Percentiles rank a stretch among this genome's conserved stretches.
These are phyloP conservation scores for Drosophila borealis DNA, from an alignment of 2,888 invertebrate genomes.

Conservation along the genomic window DNA sequence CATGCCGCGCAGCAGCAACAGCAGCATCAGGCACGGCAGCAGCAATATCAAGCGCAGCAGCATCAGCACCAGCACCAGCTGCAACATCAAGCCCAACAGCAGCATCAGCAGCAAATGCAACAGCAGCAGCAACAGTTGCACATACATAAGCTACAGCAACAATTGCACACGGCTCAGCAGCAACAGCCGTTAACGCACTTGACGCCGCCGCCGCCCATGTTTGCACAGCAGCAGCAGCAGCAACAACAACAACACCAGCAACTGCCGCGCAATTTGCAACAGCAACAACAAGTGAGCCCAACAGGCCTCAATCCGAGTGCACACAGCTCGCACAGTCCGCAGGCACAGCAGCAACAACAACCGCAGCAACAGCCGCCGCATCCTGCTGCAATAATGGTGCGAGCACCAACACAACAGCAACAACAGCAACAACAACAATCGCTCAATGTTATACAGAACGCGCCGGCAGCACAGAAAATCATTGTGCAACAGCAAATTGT, in stretches of 20 bases:
- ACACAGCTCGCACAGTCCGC: slow-evolving; percentile 43
- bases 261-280: slow-evolving; percentile 51
- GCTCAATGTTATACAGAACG: slow-evolving; percentile 79
- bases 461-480: slow-evolving; percentile 71
- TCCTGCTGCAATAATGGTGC: slow-evolving; percentile 12
- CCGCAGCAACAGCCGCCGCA: slow-evolving; percentile 36
- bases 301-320: slow-evolving; percentile 30
- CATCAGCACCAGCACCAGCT: slow-evolving; percentile 45
- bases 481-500: slow-evolving; percentile 79
- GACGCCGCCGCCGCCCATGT: slow-evolving; percentile 44
- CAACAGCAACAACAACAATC: slow-evolving; percentile 47
- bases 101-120: slow-evolving; percentile 35
- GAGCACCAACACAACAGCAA: slow-evolving; percentile 30
- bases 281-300: slow-evolving; percentile 48
- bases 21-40: slow-evolving; percentile 30
- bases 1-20: slow-evolving; percentile 53
- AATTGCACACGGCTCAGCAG: slow-evolving; percentile 40
- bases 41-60: slow-evolving; percentile 34
- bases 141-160: slow-evolving; percentile 49
- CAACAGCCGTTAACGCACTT: slow-evolving; percentile 45
- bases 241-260: slow-evolving; percentile 57
- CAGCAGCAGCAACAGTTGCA: slow-evolving; percentile 42
- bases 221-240: slow-evolving; percentile 50
- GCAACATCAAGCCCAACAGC: slow-evolving; percentile 38
- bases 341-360: slow-evolving; percentile 27